These are phyloP conservation scores for Uria lomvia DNA, from an alignment of 2,113 vertebrate species.

Conservation along the genomic window DNA sequence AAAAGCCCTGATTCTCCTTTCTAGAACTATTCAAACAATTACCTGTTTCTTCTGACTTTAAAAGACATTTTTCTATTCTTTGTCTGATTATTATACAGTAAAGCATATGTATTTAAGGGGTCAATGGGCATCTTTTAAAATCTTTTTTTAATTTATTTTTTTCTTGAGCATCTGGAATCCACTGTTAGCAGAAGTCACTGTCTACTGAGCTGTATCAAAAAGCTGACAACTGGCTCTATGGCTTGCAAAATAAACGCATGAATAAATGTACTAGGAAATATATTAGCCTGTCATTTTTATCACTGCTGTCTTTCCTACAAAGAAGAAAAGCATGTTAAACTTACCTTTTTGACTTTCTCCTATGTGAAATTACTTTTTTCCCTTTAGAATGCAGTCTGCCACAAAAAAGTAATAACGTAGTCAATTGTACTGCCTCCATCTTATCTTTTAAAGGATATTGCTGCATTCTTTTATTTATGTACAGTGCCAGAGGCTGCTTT, in stretches of 20 bases:
- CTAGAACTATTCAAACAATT: neutral
- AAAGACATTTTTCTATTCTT: neutral
- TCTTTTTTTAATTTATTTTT: neutral
- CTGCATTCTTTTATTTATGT: slow-evolving; percentile 44
- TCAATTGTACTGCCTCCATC: slow-evolving; percentile 13
- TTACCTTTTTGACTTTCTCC: slow-evolving; percentile 7
- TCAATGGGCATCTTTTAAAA: neutral
- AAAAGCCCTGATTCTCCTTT: neutral
- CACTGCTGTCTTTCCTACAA: slow-evolving; percentile 40
- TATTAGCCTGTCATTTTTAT: slow-evolving; percentile 61
- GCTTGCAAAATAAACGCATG: slow-evolving; percentile 52
- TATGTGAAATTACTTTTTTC: slow-evolving; percentile 22
- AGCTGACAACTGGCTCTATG: slow-evolving; percentile 24
- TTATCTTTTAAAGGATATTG: slow-evolving; percentile 45
- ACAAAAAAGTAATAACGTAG: neutral
- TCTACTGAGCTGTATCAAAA: slow-evolving; percentile 34
- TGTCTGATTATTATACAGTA: neutral
- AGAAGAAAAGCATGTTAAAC: slow-evolving; percentile 31
- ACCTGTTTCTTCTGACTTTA: neutral
- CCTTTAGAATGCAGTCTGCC: neutral
- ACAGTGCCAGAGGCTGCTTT: neutral
- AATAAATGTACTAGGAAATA: slow-evolving; percentile 51
- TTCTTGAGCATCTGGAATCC: slow-evolving; percentile 1
- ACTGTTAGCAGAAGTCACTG: slow-evolving; percentile 23
- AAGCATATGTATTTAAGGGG: neutral